Base-by-base conservation (phyloP, 2,797 vertebrate genomes). In the Gallinago solitaria region DNA sequence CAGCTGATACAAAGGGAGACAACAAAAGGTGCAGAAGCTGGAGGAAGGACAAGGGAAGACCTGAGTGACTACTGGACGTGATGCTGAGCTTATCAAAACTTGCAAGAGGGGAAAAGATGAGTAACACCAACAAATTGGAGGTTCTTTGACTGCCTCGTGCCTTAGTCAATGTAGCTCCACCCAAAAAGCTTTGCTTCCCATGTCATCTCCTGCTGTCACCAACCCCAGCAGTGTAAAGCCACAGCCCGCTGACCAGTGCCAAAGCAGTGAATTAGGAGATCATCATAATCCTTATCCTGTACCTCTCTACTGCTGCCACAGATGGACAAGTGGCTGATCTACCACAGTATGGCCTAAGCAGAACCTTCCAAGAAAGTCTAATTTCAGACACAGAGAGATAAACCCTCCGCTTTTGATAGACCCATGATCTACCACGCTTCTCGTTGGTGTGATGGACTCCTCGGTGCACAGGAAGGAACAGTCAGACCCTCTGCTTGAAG, bases 251-350 rank as follows among this genome's bases (percentile, higher is more conserved):
- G 81, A 80, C 33, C 47, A 87, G 50, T 85, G 93, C 78, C 90
- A 94, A 93, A 92, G 47, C 54, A 92, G 73, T 83, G 94, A 95
- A 81, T 93, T 95, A 96, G 80, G 50, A 80, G 83, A 95, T 89
- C 83, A 89, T 47, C 47, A 32, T 94, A 94, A 95, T 85, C 71
- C 87, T 91, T 92, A 96, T 80, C 75, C 83, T 77, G 53, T 50
- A 89, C 81, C 59, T 79, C 80, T 84, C 60, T 71, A 15, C 67
- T 75, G 2, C n/a, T 67, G 71, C 57, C 67, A 88, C 93, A 96
- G 95, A 95, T 87, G 94, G 89, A 32, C 88, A 86, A 80, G 68
- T 43, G 25, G 69, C 83, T 89, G 94, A 96, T 93, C 86, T 80
- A 94, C 65, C 13, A 64, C 64, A 35, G 69, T 17, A 83, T 17